Evolutionary conservation across 2,113 vertebrate genomes (phyloP).

Genomic region (Bathybates hornii): DNA sequence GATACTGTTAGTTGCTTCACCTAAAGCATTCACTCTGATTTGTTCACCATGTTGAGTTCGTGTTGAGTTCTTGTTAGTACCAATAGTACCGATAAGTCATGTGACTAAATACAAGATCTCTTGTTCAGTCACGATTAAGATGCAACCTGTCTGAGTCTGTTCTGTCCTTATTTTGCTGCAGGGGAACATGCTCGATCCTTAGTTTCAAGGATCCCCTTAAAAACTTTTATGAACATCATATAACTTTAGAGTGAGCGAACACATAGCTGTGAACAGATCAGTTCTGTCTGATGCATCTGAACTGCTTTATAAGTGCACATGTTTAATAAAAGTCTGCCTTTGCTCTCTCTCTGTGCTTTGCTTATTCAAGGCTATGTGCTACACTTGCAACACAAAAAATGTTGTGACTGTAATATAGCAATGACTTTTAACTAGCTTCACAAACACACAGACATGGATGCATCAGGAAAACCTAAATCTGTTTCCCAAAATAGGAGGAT

Average conservation of each 20-base stretch:
- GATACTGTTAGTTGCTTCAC: rapidly evolving
- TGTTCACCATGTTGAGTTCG: not conserved
- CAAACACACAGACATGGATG: not conserved
- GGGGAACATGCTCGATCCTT: not conserved
- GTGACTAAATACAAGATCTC: not conserved
- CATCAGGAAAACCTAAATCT: not conserved
- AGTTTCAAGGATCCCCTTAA: not conserved
- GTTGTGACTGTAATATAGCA: not conserved
- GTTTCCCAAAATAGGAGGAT: not conserved
- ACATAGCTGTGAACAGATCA: not conserved
- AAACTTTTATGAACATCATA: not conserved
- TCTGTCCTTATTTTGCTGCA: not conserved
- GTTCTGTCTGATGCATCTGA: not conserved
- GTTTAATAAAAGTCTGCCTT: not conserved
- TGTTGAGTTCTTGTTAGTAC: rapidly evolving
- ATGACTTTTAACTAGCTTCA: not conserved
- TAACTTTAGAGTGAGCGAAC: not conserved
- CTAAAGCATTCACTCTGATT: not conserved
- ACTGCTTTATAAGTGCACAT: not conserved
- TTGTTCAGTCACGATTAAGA: not conserved
- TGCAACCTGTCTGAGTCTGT: not conserved
- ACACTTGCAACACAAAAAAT: not conserved
- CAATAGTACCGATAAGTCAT: not conserved
- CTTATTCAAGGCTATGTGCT: not conserved
- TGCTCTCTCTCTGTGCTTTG: not conserved